phyloP scores from a whole-genome alignment of 2,113 vertebrate genomes.

The Pagrus major region DNA sequence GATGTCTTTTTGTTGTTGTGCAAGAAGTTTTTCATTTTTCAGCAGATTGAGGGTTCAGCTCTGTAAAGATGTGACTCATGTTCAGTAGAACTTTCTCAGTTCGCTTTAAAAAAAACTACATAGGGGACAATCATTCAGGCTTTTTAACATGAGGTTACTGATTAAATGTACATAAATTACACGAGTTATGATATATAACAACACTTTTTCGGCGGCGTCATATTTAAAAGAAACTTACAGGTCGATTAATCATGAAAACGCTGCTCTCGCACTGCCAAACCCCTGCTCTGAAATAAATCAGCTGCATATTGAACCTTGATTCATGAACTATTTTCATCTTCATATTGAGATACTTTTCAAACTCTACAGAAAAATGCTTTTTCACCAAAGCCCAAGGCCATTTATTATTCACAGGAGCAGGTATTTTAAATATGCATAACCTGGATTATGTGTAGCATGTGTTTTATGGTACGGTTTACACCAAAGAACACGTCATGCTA shows the following conservation, averaged over 20 bases:
- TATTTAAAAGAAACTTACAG: slow-evolving; percentile 1
- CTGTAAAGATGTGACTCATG: neutral
- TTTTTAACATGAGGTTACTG: neutral
- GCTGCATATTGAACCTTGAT: neutral
- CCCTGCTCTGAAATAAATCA: neutral
- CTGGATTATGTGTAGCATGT: slow-evolving; percentile 63
- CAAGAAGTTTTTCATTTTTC: neutral
- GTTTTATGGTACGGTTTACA: slow-evolving; percentile 66
- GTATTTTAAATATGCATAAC: slow-evolving; percentile 68
- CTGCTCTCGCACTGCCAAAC: neutral
- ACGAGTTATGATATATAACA: neutral
- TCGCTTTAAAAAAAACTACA: neutral
- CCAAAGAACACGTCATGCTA: slow-evolving; percentile 44
- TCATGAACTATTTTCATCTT: slow-evolving; percentile 11
- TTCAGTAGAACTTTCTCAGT: neutral
- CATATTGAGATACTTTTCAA: slow-evolving; percentile 8
- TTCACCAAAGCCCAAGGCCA: slow-evolving; percentile 13
- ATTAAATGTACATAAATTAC: slow-evolving; percentile 1
- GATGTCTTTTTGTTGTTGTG: neutral
- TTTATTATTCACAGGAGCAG: slow-evolving; percentile 60
- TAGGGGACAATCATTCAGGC: neutral
- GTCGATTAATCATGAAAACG: neutral
- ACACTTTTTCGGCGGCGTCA: neutral
- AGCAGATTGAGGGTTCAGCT: neutral
- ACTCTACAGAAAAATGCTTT: slow-evolving; percentile 45